phyloP scores from a whole-genome alignment of 2,888 invertebrate genomes.

The Stictocephala bisonia region DNA sequence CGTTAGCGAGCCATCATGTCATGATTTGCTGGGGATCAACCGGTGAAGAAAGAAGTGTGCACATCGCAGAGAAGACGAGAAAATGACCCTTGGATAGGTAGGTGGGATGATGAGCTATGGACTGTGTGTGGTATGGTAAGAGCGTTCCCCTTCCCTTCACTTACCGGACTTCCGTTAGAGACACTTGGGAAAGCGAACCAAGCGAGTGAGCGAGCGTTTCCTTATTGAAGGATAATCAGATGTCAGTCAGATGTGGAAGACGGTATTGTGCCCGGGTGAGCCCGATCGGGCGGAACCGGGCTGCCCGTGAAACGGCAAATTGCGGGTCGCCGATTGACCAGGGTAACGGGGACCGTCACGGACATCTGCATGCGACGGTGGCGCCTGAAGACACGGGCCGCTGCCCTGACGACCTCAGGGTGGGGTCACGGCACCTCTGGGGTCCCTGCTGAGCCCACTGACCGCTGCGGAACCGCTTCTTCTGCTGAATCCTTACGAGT shows the following conservation, averaged over 20 bases:
- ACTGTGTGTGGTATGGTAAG: background rate
- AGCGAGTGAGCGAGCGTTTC: background rate
- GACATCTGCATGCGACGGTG: no score
- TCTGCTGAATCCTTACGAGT: no score
- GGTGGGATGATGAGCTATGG: background rate
- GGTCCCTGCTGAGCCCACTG: slow-evolving; percentile 3
- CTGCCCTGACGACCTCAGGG: no score
- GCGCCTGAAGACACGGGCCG: no score
- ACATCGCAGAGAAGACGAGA: background rate
- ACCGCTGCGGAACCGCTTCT: background rate
- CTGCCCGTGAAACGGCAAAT: slow-evolving; percentile 17
- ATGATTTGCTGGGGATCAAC: no score
- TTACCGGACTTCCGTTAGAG: background rate
- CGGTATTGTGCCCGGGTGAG: background rate
- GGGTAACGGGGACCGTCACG: slow-evolving; percentile 6
- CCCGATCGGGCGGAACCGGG: background rate
- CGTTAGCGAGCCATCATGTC: no score
- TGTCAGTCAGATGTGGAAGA: background rate
- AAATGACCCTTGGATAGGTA: background rate
- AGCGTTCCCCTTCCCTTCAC: background rate
- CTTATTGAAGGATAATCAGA: background rate
- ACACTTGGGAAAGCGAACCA: background rate
- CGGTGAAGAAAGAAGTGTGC: no score
- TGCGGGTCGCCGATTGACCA: slow-evolving; percentile 29
- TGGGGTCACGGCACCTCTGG: slow-evolving; percentile 30